Percentiles rank a stretch among this genome's conserved stretches.
These are phyloP conservation scores for Himalopsyche tibetana DNA, from an alignment of 2,888 invertebrate genomes.

Conservation along the genomic window DNA sequence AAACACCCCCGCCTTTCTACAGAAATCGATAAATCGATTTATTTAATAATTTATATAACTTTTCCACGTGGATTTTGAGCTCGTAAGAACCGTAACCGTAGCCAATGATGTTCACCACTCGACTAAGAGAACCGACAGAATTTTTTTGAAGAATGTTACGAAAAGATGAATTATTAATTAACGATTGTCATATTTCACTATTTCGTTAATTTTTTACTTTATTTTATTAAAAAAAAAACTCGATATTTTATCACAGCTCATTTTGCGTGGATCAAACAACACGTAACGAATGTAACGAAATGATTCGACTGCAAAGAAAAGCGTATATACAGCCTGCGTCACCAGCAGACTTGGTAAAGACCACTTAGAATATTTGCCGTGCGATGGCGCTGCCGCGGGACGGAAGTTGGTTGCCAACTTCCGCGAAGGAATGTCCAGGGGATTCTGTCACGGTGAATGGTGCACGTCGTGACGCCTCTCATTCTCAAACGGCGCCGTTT, in stretches of 20 bases:
- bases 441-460: conserved; percentile 36
- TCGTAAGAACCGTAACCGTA: too few relatives aligned
- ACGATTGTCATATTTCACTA: too few relatives aligned
- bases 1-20: too few relatives aligned
- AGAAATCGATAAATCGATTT: too few relatives aligned
- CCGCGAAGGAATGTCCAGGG: conserved; percentile 35
- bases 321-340: not conserved
- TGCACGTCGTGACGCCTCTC: not conserved
- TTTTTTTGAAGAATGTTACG: too few relatives aligned
- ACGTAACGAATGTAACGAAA: conserved; percentile 31
- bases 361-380: conserved; percentile 42
- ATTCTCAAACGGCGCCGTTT: not conserved
- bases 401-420: conserved; percentile 34
- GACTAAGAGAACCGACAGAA: too few relatives aligned
- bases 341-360: conserved; percentile 31
- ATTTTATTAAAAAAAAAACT: too few relatives aligned
- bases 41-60: too few relatives aligned
- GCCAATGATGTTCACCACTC: too few relatives aligned
- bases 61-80: too few relatives aligned
- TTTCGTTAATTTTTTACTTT: too few relatives aligned
- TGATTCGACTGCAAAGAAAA: conserved; percentile 23
- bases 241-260: not conserved
- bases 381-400: conserved; percentile 24
- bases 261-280: not conserved
- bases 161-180: too few relatives aligned